Evolutionary conservation across 2,113 vertebrate species (phyloP), one percentile per base, ranked within the genome.

Genomic region (Apteryx owenii): DNA sequence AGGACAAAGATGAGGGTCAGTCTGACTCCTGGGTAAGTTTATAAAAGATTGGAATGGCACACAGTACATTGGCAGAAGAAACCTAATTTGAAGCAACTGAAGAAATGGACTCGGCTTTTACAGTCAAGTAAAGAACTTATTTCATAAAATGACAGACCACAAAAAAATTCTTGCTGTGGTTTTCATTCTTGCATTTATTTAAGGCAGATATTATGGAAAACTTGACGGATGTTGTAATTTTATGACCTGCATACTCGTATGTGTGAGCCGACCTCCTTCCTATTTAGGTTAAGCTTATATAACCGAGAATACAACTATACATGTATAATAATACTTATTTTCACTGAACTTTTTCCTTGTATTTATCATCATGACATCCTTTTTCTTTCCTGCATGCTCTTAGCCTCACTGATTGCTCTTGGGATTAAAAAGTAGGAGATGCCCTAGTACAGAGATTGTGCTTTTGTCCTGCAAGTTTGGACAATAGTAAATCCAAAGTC

Each of bases 191-290:
- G 54, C 38, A 60, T 28, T 84, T 89, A 79, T 65, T 95, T 82
- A 66, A 73, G 29, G 31, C 21, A 92, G 58, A 51, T 89, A 80
- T 26, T 53, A 92, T n/a, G 19, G 31, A 91, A 94, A 90, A 69
- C 72, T 64, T 88, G 82, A 91, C 44, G 89, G 91, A 88, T 42
- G n/a, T 21, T 81, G 31, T 64, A 93, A 90, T 96, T 94, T 77
- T 46, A 86, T 89, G 88, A 78, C 56, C 75, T 91, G 28, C 23
- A 90, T 60, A 66, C 23, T 89, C 26, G 46, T 65, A 31, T 58
- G 53, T 54, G 46, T 66, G 36, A 91, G 79, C 68, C 79, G 93
- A 85, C n/a, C 4, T 13, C 54, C 64, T 73, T 85, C 23, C 40
- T 88, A 61, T 53, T 90, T 15, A 77, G 33, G 68, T 83, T 90